phyloP scores from a whole-genome alignment of 2,113 vertebrate genomes.

The Ciconia stormi region DNA sequence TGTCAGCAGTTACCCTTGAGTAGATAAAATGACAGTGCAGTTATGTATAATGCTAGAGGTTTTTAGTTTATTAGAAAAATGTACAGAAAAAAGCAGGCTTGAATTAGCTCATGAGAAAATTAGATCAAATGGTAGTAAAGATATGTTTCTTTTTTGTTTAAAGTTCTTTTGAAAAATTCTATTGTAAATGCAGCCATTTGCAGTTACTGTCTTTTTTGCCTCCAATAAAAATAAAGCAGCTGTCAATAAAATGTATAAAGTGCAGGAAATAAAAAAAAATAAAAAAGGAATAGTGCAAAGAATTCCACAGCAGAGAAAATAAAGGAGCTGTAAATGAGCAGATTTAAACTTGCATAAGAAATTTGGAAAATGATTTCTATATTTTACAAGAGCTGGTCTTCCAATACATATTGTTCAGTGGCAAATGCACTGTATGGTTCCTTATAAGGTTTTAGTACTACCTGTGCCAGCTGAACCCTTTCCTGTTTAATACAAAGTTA shows the following conservation, averaged over 20 bases:
- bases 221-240: conserved; percentile 28
- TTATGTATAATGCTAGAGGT: not conserved
- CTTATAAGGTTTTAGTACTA: conserved; percentile 59
- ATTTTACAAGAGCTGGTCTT: conserved; percentile 27
- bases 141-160: not conserved
- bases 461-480: conserved; percentile 38
- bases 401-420: not conserved
- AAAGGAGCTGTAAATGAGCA: not conserved
- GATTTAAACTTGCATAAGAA: not conserved
- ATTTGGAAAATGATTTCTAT: conserved; percentile 31
- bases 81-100: not conserved
- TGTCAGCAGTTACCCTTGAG: not conserved
- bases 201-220: not conserved
- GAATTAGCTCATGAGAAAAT: not conserved
- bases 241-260: conserved; percentile 40
- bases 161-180: not conserved
- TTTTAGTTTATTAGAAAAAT: not conserved
- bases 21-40: not conserved
- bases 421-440: not conserved
- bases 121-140: not conserved
- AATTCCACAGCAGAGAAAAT: not conserved
- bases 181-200: not conserved
- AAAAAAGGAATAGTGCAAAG: not conserved
- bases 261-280: not conserved
- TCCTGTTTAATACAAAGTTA: conserved; percentile 32